Conservation (phyloP, 2,113 vertebrate genomes). For the Alosa alosa region DNA sequence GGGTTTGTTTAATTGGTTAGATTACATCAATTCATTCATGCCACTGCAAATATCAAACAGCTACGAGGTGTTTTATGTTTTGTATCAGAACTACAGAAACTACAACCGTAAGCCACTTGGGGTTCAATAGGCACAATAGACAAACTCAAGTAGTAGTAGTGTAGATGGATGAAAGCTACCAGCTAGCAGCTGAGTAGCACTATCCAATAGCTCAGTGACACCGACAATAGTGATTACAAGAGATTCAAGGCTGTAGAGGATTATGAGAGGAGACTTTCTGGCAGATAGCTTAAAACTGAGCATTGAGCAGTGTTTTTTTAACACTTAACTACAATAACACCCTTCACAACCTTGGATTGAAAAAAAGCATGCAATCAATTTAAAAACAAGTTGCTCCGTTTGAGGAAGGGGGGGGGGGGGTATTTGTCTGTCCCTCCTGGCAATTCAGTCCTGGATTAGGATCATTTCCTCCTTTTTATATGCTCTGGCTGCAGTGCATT, state of each 20-base stretch:
- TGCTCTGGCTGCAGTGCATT: background rate
- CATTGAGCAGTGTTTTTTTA: background rate
- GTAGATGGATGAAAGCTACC: background rate
- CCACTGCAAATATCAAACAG: background rate
- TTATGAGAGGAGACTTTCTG: background rate
- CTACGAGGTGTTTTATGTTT: background rate
- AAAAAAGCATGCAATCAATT: background rate
- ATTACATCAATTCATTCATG: background rate
- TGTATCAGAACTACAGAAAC: background rate
- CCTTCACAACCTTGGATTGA: background rate
- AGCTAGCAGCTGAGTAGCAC: background rate
- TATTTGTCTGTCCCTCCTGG: background rate
- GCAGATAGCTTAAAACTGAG: background rate
- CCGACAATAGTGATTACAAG: background rate
- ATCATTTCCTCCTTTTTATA: background rate
- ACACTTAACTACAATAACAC: background rate
- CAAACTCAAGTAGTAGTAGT: background rate
- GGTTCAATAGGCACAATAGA: background rate
- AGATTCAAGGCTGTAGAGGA: background rate
- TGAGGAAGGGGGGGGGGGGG: background rate
- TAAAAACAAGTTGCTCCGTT: background rate
- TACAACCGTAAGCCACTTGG: background rate
- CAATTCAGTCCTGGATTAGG: background rate
- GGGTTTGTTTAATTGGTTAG: background rate
- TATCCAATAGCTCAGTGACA: background rate